Evolutionary conservation across 2,797 vertebrate species (phyloP), one percentile per base, ranked within the genome.

Genomic region (Synanceia verrucosa): DNA sequence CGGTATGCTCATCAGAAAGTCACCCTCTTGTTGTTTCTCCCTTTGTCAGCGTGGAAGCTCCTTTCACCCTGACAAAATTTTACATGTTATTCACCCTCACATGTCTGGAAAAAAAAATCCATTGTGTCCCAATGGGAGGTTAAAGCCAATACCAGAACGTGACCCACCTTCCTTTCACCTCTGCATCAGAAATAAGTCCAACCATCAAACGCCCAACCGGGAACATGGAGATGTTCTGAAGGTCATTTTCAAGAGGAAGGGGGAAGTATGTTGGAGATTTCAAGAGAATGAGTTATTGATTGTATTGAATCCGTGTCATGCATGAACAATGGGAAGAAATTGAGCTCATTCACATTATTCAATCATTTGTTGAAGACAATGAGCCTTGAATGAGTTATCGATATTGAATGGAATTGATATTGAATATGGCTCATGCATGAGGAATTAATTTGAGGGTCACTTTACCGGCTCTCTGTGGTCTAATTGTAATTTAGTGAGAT

Each of bases 231-330:
- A 21, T 36, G 47, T 62, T 47, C 19, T 81, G 43, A 81, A 86
- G 71, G 69, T 84, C 61, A 76, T 73, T 88, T 69, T 57, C 48
- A 73, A 72, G 14, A 14, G 7, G 39, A 4, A n/a, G 39, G 9
- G 18, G 18, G 31, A 64, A 43, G 39, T 46, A 37, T 43, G 3
- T 29, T 47, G 46, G 55, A 50, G 66, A 70, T 73, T 65, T 48
- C 48, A 73, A 37, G 26, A 62, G 50, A 84, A 85, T 87, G 80
- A 82, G 63, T 50, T 75, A 83, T 86, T 65, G 86, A 88, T 81
- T 23, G 11, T 41, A 85, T 81, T 69, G 83, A 81, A 69, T 67
- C 53, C 5, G 43, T 11, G 31, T 84, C 82, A 84, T 66, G 82
- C 82, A 82, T 70, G 78, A 76, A 82, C 74, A 86, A 79, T 60